A percentile compares a stretch with the other conserved stretches of the same genome.
These are phyloP conservation scores for Glaucomys volans DNA, from an alignment of 2,113 vertebrate genomes.

Conservation along the genomic window DNA sequence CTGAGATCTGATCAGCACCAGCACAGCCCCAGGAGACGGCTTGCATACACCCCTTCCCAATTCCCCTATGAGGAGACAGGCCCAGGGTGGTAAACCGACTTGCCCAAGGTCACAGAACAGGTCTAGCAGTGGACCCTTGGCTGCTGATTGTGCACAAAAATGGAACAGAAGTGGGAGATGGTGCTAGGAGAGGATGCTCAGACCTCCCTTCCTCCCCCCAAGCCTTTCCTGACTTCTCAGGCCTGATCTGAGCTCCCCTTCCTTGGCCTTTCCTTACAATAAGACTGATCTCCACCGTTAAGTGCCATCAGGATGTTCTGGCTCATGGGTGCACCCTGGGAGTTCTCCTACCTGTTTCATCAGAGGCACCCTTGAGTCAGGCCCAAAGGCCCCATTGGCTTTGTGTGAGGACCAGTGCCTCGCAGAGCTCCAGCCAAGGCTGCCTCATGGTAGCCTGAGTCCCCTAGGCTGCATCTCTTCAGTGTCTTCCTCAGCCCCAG, in stretches of 20 bases:
- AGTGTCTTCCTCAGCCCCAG: neutral
- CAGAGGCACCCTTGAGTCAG: neutral
- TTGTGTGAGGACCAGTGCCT: neutral
- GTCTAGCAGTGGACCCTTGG: neutral
- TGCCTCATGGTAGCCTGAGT: neutral
- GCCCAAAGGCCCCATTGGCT: neutral
- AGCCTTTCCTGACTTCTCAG: neutral
- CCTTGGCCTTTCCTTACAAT: neutral
- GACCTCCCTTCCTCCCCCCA: neutral
- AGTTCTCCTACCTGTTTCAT: neutral
- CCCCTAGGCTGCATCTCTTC: neutral
- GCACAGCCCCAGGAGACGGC: neutral
- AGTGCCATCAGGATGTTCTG: constrained; percentile 5
- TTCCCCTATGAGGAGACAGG: neutral
- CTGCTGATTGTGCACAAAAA: neutral
- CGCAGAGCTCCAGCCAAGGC: neutral
- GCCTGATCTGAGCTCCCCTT: neutral
- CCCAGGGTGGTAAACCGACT: neutral
- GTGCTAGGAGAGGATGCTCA: too few species aligned
- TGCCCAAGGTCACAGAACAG: neutral
- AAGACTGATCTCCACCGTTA: neutral
- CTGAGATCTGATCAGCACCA: neutral
- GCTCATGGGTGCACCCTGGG: neutral
- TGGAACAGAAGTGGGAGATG: neutral
- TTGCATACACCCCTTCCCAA: neutral